Conservation (phyloP, 2,113 vertebrate genomes). For the Connochaetes taurinus region DNA sequence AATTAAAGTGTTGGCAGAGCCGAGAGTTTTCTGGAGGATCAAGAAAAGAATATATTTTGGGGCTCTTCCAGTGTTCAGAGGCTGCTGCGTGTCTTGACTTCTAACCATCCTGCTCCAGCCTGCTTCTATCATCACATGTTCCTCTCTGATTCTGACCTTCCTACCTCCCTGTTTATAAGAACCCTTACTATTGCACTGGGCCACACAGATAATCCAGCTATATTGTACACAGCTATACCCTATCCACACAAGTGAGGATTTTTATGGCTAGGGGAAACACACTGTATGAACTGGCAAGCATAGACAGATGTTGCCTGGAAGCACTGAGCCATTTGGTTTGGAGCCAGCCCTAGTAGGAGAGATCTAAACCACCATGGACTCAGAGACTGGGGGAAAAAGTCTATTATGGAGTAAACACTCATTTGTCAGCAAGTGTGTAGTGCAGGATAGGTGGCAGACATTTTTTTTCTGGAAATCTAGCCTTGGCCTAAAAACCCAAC, state of each 20-base stretch:
- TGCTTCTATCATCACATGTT: background rate
- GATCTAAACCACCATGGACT: background rate
- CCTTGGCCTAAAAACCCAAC: background rate
- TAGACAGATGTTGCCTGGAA: background rate
- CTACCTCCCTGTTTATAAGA: background rate
- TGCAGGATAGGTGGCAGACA: background rate
- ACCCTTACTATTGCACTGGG: background rate
- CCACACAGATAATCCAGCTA: background rate
- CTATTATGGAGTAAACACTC: background rate
- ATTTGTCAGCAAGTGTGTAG: background rate
- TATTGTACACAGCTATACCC: background rate
- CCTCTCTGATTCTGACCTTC: background rate
- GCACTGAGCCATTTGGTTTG: background rate
- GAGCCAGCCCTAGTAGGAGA: background rate
- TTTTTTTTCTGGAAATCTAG: background rate
- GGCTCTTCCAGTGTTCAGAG: background rate
- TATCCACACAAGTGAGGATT: background rate
- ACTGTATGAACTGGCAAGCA: background rate
- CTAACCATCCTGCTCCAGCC: background rate
- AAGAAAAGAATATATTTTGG: background rate
- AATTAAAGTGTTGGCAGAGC: background rate
- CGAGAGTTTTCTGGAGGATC: background rate
- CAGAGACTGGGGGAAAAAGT: background rate
- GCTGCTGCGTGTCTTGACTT: background rate
- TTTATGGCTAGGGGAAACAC: background rate